Percentiles rank a stretch among this genome's conserved stretches.
Conservation (phyloP, 2,797 vertebrate genomes). For the Atherinosoma microstoma region DNA sequence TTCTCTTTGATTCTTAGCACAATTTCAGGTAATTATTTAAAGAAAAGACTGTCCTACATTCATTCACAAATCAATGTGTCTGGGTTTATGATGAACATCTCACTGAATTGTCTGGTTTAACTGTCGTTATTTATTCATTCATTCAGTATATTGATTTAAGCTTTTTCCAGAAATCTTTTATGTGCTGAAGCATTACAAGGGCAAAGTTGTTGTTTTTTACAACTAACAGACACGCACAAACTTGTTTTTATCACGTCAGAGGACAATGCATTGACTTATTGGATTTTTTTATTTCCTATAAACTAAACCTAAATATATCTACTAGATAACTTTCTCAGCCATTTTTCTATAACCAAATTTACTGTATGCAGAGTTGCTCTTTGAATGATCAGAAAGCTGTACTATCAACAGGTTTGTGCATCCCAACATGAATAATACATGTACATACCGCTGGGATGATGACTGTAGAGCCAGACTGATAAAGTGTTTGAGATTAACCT, state of each 20-base stretch:
- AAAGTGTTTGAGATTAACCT: slow-evolving; percentile 29
- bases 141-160: background rate
- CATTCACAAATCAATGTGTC: background rate
- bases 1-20: background rate
- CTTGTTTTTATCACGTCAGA: background rate
- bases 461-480: slow-evolving; percentile 35
- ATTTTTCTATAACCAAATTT: background rate
- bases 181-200: background rate
- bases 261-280: background rate
- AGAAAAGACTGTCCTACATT: background rate
- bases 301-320: background rate
- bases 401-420: slow-evolving; percentile 15
- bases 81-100: background rate
- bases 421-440: background rate
- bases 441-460: background rate
- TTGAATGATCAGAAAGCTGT: background rate
- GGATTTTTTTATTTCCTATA: background rate
- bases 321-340: background rate
- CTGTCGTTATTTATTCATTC: background rate
- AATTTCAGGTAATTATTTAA: background rate
- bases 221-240: background rate
- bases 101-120: background rate
- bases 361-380: background rate
- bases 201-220: background rate
- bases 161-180: background rate